A percentile compares a stretch with the other conserved stretches of the same genome.
Evolutionary conservation across 2,113 vertebrate genomes (phyloP).

Genomic region (Pseudopipra pipra): DNA sequence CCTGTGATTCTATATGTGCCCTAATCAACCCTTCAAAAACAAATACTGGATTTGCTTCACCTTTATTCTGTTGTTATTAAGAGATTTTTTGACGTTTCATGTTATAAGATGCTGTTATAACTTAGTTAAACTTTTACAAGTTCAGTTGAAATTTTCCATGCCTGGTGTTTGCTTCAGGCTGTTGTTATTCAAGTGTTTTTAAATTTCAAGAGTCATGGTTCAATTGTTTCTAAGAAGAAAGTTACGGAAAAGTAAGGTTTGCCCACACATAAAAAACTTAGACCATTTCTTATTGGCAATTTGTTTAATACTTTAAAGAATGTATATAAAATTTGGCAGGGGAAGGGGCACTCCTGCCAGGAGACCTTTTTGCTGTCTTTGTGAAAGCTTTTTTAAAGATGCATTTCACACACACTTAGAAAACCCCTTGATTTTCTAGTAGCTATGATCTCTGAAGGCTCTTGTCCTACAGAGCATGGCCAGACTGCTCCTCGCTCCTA

Average conservation of each 20-base stretch:
- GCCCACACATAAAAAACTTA: not conserved
- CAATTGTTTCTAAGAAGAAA: slow-evolving; percentile 16
- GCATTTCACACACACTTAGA: not conserved
- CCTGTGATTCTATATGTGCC: not conserved
- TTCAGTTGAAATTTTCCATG: slow-evolving; percentile 27
- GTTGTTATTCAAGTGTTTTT: not conserved
- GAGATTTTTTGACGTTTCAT: not conserved
- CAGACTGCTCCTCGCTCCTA: not conserved
- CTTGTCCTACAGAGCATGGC: not conserved
- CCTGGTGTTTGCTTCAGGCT: not conserved
- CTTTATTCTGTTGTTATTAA: not conserved
- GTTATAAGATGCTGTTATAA: not conserved
- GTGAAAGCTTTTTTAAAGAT: not conserved
- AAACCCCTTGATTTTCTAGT: not conserved
- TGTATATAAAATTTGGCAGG: not conserved
- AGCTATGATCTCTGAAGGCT: not conserved
- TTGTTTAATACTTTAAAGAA: not conserved
- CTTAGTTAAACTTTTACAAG: slow-evolving; percentile 6
- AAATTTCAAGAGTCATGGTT: slow-evolving; percentile 29
- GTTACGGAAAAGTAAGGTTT: not conserved
- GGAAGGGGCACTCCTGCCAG: not conserved
- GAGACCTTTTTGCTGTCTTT: not conserved
- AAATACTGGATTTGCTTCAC: not conserved
- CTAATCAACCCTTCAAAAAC: not conserved
- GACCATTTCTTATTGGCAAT: not conserved